Evolutionary conservation across 2,888 invertebrate genomes (phyloP), one percentile per base, ranked within the genome.

Genomic region (Oscheius sp.): DNA sequence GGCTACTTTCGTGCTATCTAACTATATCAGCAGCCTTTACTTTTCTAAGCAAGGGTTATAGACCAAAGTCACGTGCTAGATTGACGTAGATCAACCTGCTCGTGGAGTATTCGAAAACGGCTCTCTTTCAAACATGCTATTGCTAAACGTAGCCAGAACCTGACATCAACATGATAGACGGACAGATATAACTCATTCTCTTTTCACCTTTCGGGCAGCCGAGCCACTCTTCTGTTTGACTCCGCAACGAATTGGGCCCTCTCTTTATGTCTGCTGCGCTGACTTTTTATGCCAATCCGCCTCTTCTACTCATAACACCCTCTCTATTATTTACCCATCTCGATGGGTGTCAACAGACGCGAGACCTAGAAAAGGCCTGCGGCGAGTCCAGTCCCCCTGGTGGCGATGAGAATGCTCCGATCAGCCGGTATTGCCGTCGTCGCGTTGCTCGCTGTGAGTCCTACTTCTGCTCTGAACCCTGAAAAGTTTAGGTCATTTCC

Each of bases 311-410:
- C 42, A 58, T 68, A 68, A 68, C 68, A 68, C 53, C 42, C 68
- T 33, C 68, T 68, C 68, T 58, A 70, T 70, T 70, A 70, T 59
- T 59, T 70, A 55, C 70, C 42, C 70, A 70, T 70, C 70, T 70
- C 55, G 47, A 37, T 37, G 48, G 29, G 58, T 70, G 59, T 70
- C 58, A 58, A 59, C 58, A 58, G n/a, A 29, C 37, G 21, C 29
- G 42, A 33, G 50, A 48, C 47, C 68, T 68, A 55, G 33, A 55
- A 68, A 68, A 68, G 68, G 68, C 55, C 55, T 68, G 37, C n/a
- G 55, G 55, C 42, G 63, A 48, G 68, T 42, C 68, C 68, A 35
- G 68, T 68, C 55, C 13, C 7, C 55, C 33, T 29, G 35, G 68
- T 35, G 66, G 42, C 13, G 33, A 48, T 3, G 32, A 42, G 48